phyloP scores from a whole-genome alignment of 2,113 vertebrate genomes.

The Cottus gobio region DNA sequence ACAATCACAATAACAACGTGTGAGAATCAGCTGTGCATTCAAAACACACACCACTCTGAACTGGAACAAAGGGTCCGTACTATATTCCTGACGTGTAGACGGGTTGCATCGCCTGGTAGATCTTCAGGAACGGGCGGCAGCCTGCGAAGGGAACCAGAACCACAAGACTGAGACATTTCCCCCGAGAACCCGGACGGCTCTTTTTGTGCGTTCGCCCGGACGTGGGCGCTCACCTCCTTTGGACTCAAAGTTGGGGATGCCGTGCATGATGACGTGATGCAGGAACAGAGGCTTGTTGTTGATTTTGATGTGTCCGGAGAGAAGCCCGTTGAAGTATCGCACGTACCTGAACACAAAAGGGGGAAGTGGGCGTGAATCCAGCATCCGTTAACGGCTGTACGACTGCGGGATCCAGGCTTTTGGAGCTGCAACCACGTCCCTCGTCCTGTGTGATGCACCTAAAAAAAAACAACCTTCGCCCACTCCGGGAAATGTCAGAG shows the following conservation, averaged over 20 bases:
- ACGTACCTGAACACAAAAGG: conserved; percentile 87
- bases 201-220: background rate
- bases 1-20: background rate
- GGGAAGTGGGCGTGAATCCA: background rate
- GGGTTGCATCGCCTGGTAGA: conserved; percentile 99
- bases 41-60: conserved; percentile 28
- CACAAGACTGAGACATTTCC: background rate
- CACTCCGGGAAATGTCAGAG: conserved; percentile 23
- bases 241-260: conserved; percentile 97
- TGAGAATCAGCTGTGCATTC: background rate
- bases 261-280: conserved; percentile 98
- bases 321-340: conserved; percentile 96
- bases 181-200: background rate
- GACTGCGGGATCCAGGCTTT: background rate
- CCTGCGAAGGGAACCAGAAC: conserved; percentile 78
- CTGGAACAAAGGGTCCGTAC: conserved; percentile 79
- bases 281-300: conserved; percentile 99
- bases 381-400: no score
- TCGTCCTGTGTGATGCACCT: conserved; percentile 16
- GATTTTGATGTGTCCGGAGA: conserved; percentile 97
- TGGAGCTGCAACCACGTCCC: background rate
- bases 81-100: conserved; percentile 99
- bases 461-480: conserved; percentile 23
- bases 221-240: conserved; percentile 88
- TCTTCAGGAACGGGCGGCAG: conserved; percentile 98